Conservation (phyloP, 1,140 invertebrate species). For the Drosophila sulfurigaster region DNA sequence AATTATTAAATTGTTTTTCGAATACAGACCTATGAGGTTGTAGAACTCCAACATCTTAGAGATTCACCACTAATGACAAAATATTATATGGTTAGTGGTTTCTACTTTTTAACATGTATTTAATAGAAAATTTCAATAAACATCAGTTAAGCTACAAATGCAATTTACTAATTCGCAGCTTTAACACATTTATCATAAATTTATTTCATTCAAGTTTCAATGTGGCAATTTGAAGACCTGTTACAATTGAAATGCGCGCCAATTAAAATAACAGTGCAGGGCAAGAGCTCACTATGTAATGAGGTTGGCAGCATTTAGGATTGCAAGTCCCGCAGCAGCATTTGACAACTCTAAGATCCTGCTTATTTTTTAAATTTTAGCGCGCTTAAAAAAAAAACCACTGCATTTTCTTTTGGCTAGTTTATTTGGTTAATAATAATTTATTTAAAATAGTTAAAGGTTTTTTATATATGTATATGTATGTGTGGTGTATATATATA, state of each 20-base stretch:
- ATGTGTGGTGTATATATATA: conserved; percentile 35
- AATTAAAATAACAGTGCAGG: background rate
- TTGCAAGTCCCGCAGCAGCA: background rate
- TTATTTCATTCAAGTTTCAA: no score
- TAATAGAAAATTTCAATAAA: no score
- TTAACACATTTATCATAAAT: no score
- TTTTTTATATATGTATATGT: conserved; percentile 59
- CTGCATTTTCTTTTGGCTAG: conserved; percentile 58
- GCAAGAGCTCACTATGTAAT: background rate
- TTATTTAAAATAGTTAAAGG: conserved; percentile 75
- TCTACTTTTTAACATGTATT: no score
- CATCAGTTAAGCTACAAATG: no score
- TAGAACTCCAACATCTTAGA: no score
- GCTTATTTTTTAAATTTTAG: background rate
- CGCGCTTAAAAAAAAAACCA: background rate
- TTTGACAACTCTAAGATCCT: background rate
- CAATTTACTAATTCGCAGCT: no score
- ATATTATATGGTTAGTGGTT: no score
- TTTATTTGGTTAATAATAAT: conserved; percentile 80
- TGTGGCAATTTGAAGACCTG: background rate
- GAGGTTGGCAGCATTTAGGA: background rate
- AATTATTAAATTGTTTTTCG: no score
- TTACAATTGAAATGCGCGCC: background rate
- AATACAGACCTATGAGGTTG: no score
- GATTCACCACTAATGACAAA: no score